Evolutionary conservation across 2,113 vertebrate genomes (phyloP).

Genomic region (Protomyctophum bolini): DNA sequence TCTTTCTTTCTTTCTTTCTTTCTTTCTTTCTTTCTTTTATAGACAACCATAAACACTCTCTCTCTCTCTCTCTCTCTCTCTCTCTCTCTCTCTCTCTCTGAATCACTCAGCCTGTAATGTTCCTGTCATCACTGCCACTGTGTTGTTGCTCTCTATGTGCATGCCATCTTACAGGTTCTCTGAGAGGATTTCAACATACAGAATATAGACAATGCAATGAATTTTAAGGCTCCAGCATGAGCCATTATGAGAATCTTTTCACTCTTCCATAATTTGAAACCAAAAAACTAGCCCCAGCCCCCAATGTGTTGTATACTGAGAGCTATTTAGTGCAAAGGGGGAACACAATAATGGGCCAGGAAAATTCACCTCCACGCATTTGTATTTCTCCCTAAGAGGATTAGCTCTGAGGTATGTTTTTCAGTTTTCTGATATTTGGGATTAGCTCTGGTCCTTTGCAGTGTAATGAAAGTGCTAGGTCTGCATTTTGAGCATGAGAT

Average conservation of each 20-base stretch:
- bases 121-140: conserved; percentile 44
- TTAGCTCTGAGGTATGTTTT: conserved; percentile 46
- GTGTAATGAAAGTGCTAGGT: not conserved
- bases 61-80: conserved; percentile 1
- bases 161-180: conserved; percentile 46
- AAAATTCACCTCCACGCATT: conserved; percentile 51
- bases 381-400: conserved; percentile 58
- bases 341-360: conserved; percentile 42
- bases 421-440: conserved; percentile 35
- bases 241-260: not conserved
- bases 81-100: not conserved
- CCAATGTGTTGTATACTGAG: conserved; percentile 3
- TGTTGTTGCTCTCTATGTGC: conserved; percentile 42
- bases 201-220: conserved; percentile 3
- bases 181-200: conserved; percentile 19
- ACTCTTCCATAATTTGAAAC: conserved; percentile 18
- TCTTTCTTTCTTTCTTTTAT: not conserved
- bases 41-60: not conserved
- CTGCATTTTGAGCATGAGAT: conserved; percentile 5
- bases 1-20: not conserved
- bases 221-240: conserved; percentile 22
- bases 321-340: conserved; percentile 43
- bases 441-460: conserved; percentile 24
- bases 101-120: conserved; percentile 44
- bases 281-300: conserved; percentile 27